Evolutionary conservation across 2,888 invertebrate genomes (phyloP).

Genomic region (Antheraea assamensis): DNA sequence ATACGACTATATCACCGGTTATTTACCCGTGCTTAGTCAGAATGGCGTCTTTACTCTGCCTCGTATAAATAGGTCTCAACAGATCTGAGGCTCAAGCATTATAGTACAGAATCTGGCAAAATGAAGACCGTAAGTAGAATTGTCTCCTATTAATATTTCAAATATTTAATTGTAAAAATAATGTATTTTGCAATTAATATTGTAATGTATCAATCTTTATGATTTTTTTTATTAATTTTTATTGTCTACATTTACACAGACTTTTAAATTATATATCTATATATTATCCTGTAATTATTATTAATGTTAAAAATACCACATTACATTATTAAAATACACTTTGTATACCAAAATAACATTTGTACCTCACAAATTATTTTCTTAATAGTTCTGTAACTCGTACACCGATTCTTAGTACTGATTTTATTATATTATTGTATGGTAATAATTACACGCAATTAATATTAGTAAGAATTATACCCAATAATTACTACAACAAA

Average conservation of each 20-base stretch:
- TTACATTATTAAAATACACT: too few relatives aligned
- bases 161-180: not conserved
- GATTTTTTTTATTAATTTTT: not conserved
- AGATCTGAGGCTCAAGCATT: conserved; percentile 40
- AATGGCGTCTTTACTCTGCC: conserved; percentile 21
- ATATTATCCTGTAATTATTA: too few relatives aligned
- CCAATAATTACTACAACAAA: too few relatives aligned
- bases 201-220: not conserved
- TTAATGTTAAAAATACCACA: too few relatives aligned
- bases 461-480: too few relatives aligned
- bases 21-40: conserved; percentile 59
- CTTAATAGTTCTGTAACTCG: too few relatives aligned
- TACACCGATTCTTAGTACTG: too few relatives aligned
- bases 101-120: conserved; percentile 45
- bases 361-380: too few relatives aligned
- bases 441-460: too few relatives aligned
- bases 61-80: conserved; percentile 57
- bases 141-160: conserved; percentile 16
- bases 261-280: too few relatives aligned
- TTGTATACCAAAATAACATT: too few relatives aligned
- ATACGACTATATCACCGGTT: conserved; percentile 37
- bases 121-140: conserved; percentile 69
- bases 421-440: too few relatives aligned
- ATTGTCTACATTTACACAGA: not conserved
- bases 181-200: not conserved